phyloP scores from a whole-genome alignment of 2,888 invertebrate species.

The Ferdinandea cuprea region DNA sequence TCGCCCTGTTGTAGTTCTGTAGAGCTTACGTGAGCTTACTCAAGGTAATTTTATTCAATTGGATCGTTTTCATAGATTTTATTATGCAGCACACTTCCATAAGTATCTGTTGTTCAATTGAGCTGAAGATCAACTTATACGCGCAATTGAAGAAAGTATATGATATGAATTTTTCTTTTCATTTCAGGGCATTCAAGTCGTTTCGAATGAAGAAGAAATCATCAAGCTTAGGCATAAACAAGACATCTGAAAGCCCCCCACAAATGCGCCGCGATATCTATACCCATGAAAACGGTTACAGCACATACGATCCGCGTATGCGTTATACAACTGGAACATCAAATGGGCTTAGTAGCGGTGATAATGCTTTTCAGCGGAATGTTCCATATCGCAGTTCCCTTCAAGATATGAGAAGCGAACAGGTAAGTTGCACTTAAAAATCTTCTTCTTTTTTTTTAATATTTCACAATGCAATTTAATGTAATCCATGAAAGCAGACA shows the following conservation, averaged over 20 bases:
- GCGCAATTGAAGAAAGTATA: constrained; percentile 2
- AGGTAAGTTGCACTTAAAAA: constrained; percentile 75
- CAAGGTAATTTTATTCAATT: constrained; percentile 61
- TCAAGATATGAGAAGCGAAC: constrained; percentile 79
- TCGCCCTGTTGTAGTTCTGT: constrained; percentile 1
- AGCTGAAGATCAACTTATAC: constrained; percentile 23
- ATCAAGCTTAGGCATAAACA: constrained; percentile 82
- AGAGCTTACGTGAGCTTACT: constrained; percentile 24
- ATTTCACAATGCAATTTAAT: neutral
- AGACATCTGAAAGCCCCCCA: constrained; percentile 83
- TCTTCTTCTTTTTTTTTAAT: neutral
- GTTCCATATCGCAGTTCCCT: constrained; percentile 79
- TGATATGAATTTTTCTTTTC: constrained; percentile 29
- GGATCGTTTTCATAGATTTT: constrained; percentile 26
- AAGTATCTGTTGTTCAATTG: constrained; percentile 38
- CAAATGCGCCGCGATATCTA: constrained; percentile 77
- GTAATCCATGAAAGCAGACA: constrained; percentile 56
- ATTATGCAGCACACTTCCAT: constrained; percentile 64
- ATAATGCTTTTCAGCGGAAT: constrained; percentile 78
- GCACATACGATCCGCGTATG: constrained; percentile 77
- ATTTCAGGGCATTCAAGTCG: constrained; percentile 80
- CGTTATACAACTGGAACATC: constrained; percentile 76
- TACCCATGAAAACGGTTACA: constrained; percentile 75
- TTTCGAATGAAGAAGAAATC: constrained; percentile 82
- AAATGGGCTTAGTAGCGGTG: constrained; percentile 47